Base-by-base conservation (phyloP, 2,888 invertebrate genomes). In the Volucella inflata region DNA sequence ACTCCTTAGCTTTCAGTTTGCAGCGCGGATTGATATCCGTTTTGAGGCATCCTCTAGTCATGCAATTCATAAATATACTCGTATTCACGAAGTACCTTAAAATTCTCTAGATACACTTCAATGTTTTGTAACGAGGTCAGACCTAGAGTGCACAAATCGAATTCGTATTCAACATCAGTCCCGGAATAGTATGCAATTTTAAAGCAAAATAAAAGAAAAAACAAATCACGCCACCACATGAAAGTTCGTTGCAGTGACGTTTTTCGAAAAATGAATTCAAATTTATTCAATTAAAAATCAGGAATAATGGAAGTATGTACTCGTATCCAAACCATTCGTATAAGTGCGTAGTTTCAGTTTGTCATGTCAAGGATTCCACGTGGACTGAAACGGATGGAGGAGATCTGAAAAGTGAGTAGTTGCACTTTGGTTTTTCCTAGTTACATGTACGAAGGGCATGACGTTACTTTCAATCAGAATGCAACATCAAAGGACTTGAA, bases 241-340 rank as follows among this genome's bases (percentile, higher is more conserved):
- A 38, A 57, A 57, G 57, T 40, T 10, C 9, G n/a, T n/a, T n/a
- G 1, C 9, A 10, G 10, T 55, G 30, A 62, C 16, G 44, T 6
- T 17, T 30, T 42, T 9, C 36, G 16, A 14, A 9, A 55, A 68
- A 68, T 55, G 11, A 46, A 68, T 68, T 68, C 44, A 68, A 68
- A 68, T 68, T 68, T 68, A 68, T 68, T 68, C 67, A 68, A 68
- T 55, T 42, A 68, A 53, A 68, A 30, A 21, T 68, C 17, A 17
- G 6, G 21, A 51, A 65, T 12, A 30, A 30, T 14, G 53, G 12
- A 44, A 53, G 40, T 16, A 10, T 9, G 36, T 30, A 30, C 30
- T 30, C 30, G 30, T 30, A 30, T 30, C 30, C 30, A 6, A 30
- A 30, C 30, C 30, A 6, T 30, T 30, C 30, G 53, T 40, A 10